These are phyloP conservation scores for Xestia sexstrigata DNA, from an alignment of 2,888 invertebrate species.

Conservation along the genomic window DNA sequence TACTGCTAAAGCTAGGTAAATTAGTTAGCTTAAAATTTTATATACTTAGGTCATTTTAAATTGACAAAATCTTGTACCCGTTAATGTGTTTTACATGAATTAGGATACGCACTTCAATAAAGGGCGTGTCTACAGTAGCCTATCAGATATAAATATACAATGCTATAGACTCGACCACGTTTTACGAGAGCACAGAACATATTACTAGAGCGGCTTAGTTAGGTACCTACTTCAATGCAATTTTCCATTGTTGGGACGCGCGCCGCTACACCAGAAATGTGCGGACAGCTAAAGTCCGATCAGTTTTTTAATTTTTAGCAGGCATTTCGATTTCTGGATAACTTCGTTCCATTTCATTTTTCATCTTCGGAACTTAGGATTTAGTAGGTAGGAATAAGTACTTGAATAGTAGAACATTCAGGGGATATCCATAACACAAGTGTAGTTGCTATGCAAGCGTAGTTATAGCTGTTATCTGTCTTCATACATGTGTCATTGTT, in stretches of 20 bases:
- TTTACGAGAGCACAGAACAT: constrained; percentile 22
- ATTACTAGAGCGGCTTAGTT: too few species aligned
- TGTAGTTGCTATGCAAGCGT: background rate
- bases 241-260: constrained; percentile 37
- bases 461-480: background rate
- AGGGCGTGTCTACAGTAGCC: constrained; percentile 10
- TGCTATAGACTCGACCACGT: constrained; percentile 22
- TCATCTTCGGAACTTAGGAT: background rate
- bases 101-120: constrained; percentile 7
- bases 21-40: constrained; percentile 8
- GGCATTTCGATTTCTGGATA: background rate
- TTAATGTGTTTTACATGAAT: background rate
- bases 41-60: background rate
- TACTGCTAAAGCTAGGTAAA: background rate
- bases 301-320: constrained; percentile 14
- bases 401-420: constrained; percentile 24
- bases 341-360: background rate
- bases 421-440: constrained; percentile 24
- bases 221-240: constrained; percentile 37
- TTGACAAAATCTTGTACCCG: too few species aligned
- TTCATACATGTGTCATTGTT: constrained; percentile 7
- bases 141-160: background rate
- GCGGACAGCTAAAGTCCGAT: constrained; percentile 14
- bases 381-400: background rate
- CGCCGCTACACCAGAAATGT: constrained; percentile 33